Conservation (phyloP, 2,113 vertebrate species). For the Vidua chalybeata region DNA sequence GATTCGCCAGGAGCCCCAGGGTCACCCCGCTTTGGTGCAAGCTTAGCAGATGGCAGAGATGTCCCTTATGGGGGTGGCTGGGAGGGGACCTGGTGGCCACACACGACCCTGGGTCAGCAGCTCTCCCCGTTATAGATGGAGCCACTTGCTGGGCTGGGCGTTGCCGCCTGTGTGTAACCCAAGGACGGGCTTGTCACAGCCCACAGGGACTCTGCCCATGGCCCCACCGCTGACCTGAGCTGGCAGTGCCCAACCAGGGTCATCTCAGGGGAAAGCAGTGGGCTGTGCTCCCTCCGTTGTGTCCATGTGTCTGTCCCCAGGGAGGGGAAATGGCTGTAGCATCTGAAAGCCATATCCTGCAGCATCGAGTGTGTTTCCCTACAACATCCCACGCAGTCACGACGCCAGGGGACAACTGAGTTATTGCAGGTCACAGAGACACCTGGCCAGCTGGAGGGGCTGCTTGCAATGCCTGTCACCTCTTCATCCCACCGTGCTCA, state of each 20-base stretch:
- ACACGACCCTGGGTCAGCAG: not conserved
- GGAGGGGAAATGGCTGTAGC: not conserved
- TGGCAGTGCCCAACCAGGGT: not conserved
- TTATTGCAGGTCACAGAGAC: not conserved
- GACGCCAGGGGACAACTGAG: not conserved
- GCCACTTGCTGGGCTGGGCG: not conserved
- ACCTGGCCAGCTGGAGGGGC: not conserved
- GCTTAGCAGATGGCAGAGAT: not conserved
- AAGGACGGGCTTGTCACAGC: not conserved
- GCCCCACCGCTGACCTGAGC: not conserved
- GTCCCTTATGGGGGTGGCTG: not conserved
- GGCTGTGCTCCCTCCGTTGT: not conserved
- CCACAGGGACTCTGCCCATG: accelerated
- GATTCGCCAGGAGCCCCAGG: accelerated
- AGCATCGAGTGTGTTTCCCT: not conserved
- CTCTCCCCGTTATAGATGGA: accelerated
- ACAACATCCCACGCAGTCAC: not conserved
- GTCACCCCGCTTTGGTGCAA: not conserved
- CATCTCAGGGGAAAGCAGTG: not conserved
- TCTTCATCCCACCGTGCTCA: accelerated
- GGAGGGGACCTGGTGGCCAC: not conserved
- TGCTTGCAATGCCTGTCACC: not conserved
- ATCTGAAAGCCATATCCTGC: not conserved
- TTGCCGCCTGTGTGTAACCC: not conserved
- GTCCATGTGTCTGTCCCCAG: not conserved